These are phyloP conservation scores for Todiramphus saurophagus DNA, from an alignment of 2,113 vertebrate genomes.

Conservation along the genomic window DNA sequence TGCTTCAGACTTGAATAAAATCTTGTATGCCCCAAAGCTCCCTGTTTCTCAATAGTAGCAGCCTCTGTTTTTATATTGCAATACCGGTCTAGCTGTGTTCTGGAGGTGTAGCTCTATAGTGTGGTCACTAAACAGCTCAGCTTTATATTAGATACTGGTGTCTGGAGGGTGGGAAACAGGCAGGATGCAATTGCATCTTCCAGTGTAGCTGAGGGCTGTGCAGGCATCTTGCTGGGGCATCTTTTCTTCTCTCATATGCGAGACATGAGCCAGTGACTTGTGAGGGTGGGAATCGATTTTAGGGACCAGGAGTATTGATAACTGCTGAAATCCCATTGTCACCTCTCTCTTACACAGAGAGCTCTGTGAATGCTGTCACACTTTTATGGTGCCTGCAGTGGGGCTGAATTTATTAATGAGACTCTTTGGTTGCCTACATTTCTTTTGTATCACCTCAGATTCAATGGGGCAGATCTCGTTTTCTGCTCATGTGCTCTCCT, in stretches of 20 bases:
- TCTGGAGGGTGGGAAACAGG: background rate
- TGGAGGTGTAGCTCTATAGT: background rate
- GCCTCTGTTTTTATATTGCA: background rate
- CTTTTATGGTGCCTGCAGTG: background rate
- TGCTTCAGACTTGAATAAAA: background rate
- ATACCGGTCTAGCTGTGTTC: background rate
- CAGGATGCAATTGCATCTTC: background rate
- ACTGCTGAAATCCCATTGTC: background rate
- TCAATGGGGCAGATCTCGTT: background rate
- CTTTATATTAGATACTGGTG: background rate
- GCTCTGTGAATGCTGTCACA: fast-evolving
- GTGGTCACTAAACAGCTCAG: background rate
- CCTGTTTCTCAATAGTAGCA: background rate
- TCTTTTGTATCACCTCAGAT: background rate
- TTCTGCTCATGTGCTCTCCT: background rate
- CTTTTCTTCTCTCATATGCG: background rate
- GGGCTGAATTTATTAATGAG: background rate
- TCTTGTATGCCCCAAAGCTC: fast-evolving
- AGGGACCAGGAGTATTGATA: background rate
- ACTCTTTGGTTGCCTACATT: background rate
- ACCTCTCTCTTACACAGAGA: background rate
- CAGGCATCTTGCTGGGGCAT: background rate
- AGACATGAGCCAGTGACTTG: background rate
- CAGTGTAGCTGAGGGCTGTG: background rate
- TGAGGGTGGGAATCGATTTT: background rate